Evolutionary conservation across 2,888 invertebrate genomes (phyloP).

Genomic region (Melipona beecheii): DNA sequence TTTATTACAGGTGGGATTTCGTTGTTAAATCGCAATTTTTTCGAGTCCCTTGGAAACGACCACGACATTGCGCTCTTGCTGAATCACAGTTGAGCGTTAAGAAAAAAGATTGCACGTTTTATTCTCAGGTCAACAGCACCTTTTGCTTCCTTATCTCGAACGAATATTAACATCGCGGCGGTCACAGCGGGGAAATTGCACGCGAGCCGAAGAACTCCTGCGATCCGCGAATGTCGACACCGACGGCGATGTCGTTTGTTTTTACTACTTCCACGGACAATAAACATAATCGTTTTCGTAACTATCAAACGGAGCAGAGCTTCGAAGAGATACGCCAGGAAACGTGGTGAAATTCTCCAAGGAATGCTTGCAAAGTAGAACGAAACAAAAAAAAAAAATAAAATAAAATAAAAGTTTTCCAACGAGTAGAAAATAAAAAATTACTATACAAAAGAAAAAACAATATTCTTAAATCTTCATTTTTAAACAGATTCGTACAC

Average conservation of each 20-base stretch:
- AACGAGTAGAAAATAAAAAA: too few species aligned
- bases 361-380: neutral
- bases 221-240: constrained; percentile 56
- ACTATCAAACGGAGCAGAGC: constrained; percentile 55
- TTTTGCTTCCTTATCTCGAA: constrained; percentile 46
- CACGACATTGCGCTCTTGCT: neutral
- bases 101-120: constrained; percentile 14
- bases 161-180: constrained; percentile 34
- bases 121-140: constrained; percentile 12
- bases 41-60: neutral
- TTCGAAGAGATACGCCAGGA: constrained; percentile 6
- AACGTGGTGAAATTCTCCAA: neutral
- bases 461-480: neutral
- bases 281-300: constrained; percentile 74
- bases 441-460: too few species aligned
- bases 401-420: neutral
- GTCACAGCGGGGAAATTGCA: constrained; percentile 46
- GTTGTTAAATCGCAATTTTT: neutral
- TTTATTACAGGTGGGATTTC: neutral
- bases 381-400: neutral
- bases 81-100: neutral
- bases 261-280: constrained; percentile 64
- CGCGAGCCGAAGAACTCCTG: constrained; percentile 35
- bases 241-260: constrained; percentile 66
- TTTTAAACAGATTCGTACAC: neutral